Conservation (phyloP, 2,888 invertebrate species). For the Barypeithes pellucidus region DNA sequence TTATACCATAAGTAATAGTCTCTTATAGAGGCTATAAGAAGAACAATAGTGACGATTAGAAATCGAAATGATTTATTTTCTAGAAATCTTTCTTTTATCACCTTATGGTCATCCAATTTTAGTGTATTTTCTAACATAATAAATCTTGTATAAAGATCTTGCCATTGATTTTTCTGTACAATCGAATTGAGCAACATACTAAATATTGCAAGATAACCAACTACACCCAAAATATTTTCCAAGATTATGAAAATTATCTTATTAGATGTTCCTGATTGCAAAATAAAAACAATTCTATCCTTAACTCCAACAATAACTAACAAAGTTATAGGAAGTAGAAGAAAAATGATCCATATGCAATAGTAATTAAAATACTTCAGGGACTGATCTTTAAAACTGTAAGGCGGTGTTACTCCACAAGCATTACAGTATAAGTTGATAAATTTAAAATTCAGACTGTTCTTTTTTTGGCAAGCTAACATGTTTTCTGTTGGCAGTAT, state of each 20-base stretch:
- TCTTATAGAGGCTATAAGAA: background rate
- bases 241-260: background rate
- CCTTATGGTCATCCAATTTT: background rate
- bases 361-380: background rate
- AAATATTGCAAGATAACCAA: background rate
- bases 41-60: background rate
- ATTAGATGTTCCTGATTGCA: too few relatives aligned
- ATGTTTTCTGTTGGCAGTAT: background rate
- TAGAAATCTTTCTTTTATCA: background rate
- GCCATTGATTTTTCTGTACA: slow-evolving; percentile 6
- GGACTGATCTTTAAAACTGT: slow-evolving; percentile 4
- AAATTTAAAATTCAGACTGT: background rate
- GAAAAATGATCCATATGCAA: background rate
- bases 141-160: background rate
- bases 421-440: background rate
- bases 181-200: background rate
- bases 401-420: background rate
- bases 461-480: background rate
- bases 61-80: background rate
- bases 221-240: background rate
- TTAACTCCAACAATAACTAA: background rate
- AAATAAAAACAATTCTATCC: slow-evolving; percentile 7
- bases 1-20: background rate
- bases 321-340: background rate
- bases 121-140: background rate